Evolutionary conservation across 2,113 vertebrate species (phyloP), one percentile per base, ranked within the genome.

Genomic region (Amphilophus citrinellus): DNA sequence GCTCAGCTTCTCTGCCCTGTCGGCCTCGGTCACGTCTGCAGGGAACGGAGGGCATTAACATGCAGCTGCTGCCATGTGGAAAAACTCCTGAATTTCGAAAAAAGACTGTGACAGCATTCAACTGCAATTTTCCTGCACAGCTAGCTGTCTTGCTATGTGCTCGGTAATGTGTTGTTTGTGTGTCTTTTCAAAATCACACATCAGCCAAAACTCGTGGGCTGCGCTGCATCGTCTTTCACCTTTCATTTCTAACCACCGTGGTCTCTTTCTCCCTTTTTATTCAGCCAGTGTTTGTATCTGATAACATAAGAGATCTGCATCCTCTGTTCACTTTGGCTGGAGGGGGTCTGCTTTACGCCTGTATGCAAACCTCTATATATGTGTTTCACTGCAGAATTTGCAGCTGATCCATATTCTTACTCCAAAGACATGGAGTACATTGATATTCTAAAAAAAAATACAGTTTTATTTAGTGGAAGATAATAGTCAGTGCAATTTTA

Each of bases 11-110:
- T 61, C 93, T 91, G 47, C 84, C 90, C 15, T 91, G 94, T 75
- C 90, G 91, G 59, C 24, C 90, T 56, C 93, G 87, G 76, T 95
- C 93, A 1, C 94, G 94, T 82, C 97, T 98, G 87, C 63, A 27
- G 61, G 47, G 37, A 61, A 77, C 39, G 7, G 15, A 30, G 0
- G 66, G 11, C 11, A 10, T 76, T 24, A 32, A 32, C 39, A 66
- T 2, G 42, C 22, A 10, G 39, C 27, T 77, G 68, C 61, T 66
- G 14, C 61, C 10, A 6, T 71, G 66, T 71, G 57, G 18, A 22
- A 76, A 56, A 76, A 32, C n/a, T 58, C 14, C 10, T 15, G 75
- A 24, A 42, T 18, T 76, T 76, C 8, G 27, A 10, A 47, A 6
- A 20, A 15, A 71, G 66, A 32, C 66, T 6, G 13, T 50, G 44